A percentile compares a stretch with the other conserved stretches of the same genome.
Conservation (phyloP, 2,113 vertebrate genomes). For the Motacilla tschutschensis region DNA sequence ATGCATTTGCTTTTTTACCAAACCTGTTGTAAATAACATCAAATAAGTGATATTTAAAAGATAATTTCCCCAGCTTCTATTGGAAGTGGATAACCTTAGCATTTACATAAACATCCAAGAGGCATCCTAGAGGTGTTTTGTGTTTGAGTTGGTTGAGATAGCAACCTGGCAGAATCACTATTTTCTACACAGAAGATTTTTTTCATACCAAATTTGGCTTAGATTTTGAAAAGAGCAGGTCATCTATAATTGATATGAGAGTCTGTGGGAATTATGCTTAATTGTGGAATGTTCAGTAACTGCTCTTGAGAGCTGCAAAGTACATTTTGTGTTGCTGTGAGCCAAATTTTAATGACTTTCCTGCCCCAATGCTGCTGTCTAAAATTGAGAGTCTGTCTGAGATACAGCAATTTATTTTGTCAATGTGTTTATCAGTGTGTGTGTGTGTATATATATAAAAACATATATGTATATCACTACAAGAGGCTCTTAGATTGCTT, state of each 20-base stretch:
- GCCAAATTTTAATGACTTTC: background rate
- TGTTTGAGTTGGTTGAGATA: background rate
- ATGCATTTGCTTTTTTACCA: background rate
- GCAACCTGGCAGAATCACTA: background rate
- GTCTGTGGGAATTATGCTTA: background rate
- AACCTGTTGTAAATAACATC: background rate
- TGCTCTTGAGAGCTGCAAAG: background rate
- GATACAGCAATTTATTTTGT: background rate
- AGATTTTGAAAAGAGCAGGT: background rate
- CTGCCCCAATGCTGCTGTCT: background rate
- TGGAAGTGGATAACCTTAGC: background rate
- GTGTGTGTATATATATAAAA: accelerated
- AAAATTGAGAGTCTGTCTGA: background rate
- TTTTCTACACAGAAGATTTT: background rate
- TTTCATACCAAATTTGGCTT: background rate
- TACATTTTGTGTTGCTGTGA: background rate
- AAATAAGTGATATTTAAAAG: background rate
- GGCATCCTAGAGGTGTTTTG: background rate
- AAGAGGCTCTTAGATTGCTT: background rate
- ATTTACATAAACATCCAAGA: background rate
- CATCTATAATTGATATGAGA: background rate
- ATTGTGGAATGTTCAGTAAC: background rate
- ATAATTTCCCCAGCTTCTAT: background rate
- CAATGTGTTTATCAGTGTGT: background rate
- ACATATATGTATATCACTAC: background rate